Evolutionary conservation across 2,797 vertebrate species (phyloP).

Genomic region (Falco rusticolus): DNA sequence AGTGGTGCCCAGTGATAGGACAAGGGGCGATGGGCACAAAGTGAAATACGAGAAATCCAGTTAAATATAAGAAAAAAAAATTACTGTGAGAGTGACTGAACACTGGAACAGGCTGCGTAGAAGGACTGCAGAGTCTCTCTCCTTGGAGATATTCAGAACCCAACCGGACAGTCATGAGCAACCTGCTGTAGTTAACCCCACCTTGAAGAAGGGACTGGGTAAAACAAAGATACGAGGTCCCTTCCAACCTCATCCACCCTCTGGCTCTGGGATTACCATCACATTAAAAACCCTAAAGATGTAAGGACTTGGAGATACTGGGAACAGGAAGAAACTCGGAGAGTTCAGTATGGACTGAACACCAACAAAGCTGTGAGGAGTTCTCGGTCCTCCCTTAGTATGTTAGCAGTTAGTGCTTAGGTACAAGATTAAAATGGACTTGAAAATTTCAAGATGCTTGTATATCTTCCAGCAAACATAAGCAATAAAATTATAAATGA

Average conservation of each 20-base stretch:
- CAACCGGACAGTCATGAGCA: background rate
- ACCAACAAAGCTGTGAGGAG: background rate
- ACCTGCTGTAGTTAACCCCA: background rate
- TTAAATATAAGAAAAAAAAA: background rate
- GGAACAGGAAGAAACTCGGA: background rate
- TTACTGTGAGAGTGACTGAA: background rate
- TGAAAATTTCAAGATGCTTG: slow-evolving; percentile 7
- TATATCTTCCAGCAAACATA: slow-evolving; percentile 9
- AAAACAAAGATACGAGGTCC: background rate
- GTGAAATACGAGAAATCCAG: background rate
- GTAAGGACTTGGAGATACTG: background rate
- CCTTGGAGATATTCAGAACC: background rate
- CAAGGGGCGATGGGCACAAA: background rate
- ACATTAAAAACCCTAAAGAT: background rate
- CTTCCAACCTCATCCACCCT: background rate
- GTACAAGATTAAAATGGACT: background rate
- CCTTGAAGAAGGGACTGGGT: background rate
- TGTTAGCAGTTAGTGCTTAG: background rate
- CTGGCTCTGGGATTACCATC: background rate
- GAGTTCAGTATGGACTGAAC: background rate
- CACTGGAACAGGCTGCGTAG: background rate
- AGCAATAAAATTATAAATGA: background rate
- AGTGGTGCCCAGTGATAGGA: background rate
- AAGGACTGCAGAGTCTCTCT: background rate
- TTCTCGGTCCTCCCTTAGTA: background rate